Conservation (phyloP, 37 sponge, comb jelly and placozoan species). For the Corticium candelabrum region DNA sequence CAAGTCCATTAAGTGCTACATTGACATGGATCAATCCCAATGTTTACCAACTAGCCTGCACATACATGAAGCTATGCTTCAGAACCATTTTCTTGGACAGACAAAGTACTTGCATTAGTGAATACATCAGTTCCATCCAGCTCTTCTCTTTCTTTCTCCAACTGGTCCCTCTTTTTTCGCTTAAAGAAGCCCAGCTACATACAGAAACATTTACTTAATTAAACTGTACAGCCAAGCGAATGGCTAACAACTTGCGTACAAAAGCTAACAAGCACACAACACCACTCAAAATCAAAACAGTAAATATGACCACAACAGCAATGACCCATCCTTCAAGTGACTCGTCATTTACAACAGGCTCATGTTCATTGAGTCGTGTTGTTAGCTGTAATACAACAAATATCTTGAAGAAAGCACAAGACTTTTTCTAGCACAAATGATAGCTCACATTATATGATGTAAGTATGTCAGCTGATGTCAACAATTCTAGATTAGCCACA, state of each 20-base stretch:
- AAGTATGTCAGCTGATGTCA: too few species aligned
- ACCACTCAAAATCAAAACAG: background rate
- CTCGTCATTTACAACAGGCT: background rate
- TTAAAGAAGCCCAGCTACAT: background rate
- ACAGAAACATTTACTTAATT: background rate
- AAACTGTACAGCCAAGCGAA: too few species aligned
- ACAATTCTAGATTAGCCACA: too few species aligned
- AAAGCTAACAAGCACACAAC: background rate
- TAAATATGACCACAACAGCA: background rate
- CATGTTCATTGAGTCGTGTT: background rate
- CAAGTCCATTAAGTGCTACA: background rate
- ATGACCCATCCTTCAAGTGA: background rate
- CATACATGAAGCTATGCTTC: too few species aligned
- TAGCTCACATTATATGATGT: too few species aligned
- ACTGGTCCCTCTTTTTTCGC: background rate
- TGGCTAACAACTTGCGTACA: too few species aligned
- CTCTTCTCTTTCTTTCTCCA: background rate
- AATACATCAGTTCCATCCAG: background rate
- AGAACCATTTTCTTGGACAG: background rate
- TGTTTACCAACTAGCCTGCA: too few species aligned
- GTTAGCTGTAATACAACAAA: too few species aligned
- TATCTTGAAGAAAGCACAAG: too few species aligned
- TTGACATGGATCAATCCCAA: too few species aligned
- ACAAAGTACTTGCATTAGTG: background rate
- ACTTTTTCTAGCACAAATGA: too few species aligned